These are phyloP conservation scores for Notothenia rossii DNA, from an alignment of 2,113 vertebrate species.

Conservation along the genomic window DNA sequence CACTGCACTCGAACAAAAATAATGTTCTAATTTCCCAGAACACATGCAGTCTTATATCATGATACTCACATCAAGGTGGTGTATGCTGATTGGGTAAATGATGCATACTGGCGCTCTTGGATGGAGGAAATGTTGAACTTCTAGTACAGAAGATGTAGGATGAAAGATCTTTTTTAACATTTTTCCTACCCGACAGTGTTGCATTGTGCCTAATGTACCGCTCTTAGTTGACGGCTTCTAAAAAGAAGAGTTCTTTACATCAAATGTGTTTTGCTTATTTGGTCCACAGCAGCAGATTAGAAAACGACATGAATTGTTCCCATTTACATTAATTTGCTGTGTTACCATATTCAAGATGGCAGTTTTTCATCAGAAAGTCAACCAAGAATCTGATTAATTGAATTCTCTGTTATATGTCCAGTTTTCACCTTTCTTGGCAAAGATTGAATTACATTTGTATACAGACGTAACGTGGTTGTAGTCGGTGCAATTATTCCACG, in stretches of 20 bases:
- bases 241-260: not conserved
- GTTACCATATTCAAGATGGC: not conserved
- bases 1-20: not conserved
- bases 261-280: not conserved
- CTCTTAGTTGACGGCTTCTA: not conserved
- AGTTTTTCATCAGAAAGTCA: not conserved
- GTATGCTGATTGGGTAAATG: not conserved
- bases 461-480: not conserved
- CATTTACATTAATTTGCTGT: not conserved
- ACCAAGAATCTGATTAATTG: conserved; percentile 1
- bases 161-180: not conserved
- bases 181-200: not conserved
- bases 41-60: not conserved
- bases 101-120: not conserved
- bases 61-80: not conserved
- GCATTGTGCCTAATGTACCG: not conserved
- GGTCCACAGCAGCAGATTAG: no score
- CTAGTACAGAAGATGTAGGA: not conserved
- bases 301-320: not conserved
- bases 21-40: not conserved
- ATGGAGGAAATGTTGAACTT: not conserved
- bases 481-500: not conserved
- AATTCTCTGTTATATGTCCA: not conserved
- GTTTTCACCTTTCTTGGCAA: not conserved
- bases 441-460: not conserved